Percentiles rank a stretch among this genome's conserved stretches.
phyloP scores from a whole-genome alignment of 2,888 invertebrate species.

The Physocephala rufipes region DNA sequence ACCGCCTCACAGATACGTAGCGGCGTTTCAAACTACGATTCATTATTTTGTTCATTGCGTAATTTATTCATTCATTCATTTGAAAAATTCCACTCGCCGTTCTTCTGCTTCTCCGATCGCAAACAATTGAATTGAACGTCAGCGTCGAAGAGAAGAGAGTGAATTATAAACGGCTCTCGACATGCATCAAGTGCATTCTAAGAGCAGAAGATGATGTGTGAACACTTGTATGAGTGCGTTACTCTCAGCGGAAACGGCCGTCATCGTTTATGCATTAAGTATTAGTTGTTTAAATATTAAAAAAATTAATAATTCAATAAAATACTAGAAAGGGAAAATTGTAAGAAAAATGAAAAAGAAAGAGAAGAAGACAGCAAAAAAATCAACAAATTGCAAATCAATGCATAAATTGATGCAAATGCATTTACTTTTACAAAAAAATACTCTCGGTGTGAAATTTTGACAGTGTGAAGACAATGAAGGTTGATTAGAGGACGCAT shows the following conservation, averaged over 20 bases:
- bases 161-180: too few species aligned
- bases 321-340: neutral
- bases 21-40: too few species aligned
- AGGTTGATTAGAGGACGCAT: too few species aligned
- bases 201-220: conserved; percentile 10
- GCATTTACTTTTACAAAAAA: too few species aligned
- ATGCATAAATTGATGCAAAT: neutral
- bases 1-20: too few species aligned
- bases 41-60: too few species aligned
- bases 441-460: too few species aligned
- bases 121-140: too few species aligned
- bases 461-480: too few species aligned
- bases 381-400: neutral
- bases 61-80: too few species aligned
- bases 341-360: neutral
- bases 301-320: conserved; percentile 19
- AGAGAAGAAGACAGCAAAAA: neutral
- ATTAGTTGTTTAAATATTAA: conserved; percentile 58
- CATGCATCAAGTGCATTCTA: neutral
- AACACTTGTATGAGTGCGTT: conserved; percentile 15
- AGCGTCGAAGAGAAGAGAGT: too few species aligned
- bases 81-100: too few species aligned
- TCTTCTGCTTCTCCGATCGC: neutral
- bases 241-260: conserved; percentile 63
- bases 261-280: conserved; percentile 57